Conservation (phyloP, 1,140 invertebrate species). For the Zaprionus africanus region DNA sequence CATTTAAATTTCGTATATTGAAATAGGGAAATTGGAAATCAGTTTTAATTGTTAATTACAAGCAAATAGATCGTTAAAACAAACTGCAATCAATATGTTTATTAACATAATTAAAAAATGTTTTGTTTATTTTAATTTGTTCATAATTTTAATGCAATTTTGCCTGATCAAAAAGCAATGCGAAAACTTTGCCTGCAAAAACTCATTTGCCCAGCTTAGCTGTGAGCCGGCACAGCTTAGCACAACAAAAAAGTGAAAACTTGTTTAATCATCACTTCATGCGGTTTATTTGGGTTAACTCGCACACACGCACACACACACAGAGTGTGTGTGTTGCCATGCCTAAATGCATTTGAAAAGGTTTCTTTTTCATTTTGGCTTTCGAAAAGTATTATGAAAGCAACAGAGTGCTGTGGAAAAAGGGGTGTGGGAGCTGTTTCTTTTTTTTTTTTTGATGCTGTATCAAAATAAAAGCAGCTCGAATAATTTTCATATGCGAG, state of each 20-base stretch:
- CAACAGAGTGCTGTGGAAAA: neutral
- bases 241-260: conserved; percentile 30
- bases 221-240: neutral
- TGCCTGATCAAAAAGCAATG: neutral
- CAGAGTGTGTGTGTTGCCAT: too few relatives aligned
- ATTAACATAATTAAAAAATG: neutral
- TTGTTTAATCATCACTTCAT: conserved; percentile 70
- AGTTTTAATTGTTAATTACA: neutral
- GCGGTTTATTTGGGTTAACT: conserved; percentile 61
- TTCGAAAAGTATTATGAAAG: conserved; percentile 34
- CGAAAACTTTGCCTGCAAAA: conserved; percentile 8
- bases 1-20: too few relatives aligned
- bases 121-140: neutral
- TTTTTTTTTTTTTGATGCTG: conserved; percentile 13
- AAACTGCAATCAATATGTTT: neutral
- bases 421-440: neutral
- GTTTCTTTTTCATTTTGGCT: conserved; percentile 60
- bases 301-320: conserved; percentile 9
- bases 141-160: conserved; percentile 19
- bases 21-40: too few relatives aligned
- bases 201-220: conserved; percentile 25
- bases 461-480: conserved; percentile 28
- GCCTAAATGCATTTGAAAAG: conserved; percentile 62
- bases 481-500: conserved; percentile 43
- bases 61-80: neutral